A percentile compares a stretch with the other conserved stretches of the same genome.
These are phyloP conservation scores for Sarcophaga bullata DNA, from an alignment of 1,140 invertebrate species.

Conservation along the genomic window DNA sequence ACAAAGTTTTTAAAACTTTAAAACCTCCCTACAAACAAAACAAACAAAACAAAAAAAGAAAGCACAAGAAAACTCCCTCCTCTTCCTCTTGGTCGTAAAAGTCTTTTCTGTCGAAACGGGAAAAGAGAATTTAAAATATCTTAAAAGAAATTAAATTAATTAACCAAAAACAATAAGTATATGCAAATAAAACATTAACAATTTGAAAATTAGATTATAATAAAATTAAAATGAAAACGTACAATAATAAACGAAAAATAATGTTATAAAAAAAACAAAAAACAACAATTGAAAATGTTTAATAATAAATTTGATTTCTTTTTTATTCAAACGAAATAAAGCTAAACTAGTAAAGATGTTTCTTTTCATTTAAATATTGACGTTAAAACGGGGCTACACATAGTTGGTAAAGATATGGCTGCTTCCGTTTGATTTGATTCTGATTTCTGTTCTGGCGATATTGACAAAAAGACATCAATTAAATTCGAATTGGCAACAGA, in stretches of 20 bases:
- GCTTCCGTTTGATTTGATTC: no score
- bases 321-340: not conserved
- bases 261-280: constrained; percentile 25
- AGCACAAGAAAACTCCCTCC: constrained; percentile 16
- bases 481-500: no score
- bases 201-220: constrained; percentile 44
- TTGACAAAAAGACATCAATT: no score
- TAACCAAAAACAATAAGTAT: constrained; percentile 32
- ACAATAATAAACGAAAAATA: constrained; percentile 50
- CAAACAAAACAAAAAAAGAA: constrained; percentile 5
- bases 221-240: constrained; percentile 28
- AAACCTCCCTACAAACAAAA: not conserved
- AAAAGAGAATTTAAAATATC: constrained; percentile 21
- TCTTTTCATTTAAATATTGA: no score
- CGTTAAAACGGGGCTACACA: no score
- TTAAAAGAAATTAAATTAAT: constrained; percentile 37
- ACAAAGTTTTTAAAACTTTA: constrained; percentile 39
- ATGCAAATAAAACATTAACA: constrained; percentile 24
- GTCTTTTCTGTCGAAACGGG: constrained; percentile 15
- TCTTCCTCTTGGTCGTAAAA: constrained; percentile 37
- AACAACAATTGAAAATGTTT: not conserved
- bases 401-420: no score
- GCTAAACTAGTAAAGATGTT: no score
- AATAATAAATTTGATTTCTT: no score
- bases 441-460: no score